Conservation (phyloP, 2,797 vertebrate species). For the Characodon lateralis region DNA sequence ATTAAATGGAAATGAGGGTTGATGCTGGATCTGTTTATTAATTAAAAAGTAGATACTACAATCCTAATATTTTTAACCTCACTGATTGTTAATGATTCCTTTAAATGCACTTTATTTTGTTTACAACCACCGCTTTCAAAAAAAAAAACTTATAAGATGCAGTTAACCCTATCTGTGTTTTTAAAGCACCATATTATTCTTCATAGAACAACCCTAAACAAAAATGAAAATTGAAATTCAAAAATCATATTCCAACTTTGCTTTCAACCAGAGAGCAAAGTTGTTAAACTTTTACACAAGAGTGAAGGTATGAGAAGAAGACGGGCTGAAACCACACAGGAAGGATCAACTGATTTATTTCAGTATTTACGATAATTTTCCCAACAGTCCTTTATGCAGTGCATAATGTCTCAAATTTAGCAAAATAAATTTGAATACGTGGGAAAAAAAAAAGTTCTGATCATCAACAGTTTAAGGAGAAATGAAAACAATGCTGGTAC, state of each 20-base stretch:
- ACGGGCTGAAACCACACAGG: slow-evolving; percentile 33
- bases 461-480: slow-evolving; percentile 12
- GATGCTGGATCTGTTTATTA: not conserved
- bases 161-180: not conserved
- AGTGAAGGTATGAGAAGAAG: slow-evolving; percentile 8
- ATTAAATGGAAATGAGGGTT: not conserved
- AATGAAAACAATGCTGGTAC: slow-evolving; percentile 20
- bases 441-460: slow-evolving; percentile 25
- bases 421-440: slow-evolving; percentile 24
- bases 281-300: not conserved
- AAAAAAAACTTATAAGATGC: not conserved
- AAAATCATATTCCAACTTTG: slow-evolving; percentile 3
- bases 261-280: slow-evolving; percentile 11
- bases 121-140: not conserved
- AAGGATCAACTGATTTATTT: slow-evolving; percentile 69
- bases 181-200: not conserved
- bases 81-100: not conserved
- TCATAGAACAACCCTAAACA: not conserved
- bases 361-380: slow-evolving; percentile 83
- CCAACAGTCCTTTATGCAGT: slow-evolving; percentile 77
- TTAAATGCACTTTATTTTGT: not conserved
- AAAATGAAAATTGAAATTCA: not conserved
- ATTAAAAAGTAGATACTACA: too few relatives aligned
- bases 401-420: slow-evolving; percentile 52
- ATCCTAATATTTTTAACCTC: not conserved